phyloP scores from a whole-genome alignment of 92 coral and sea anemone species.

The Pocillopora grandis region DNA sequence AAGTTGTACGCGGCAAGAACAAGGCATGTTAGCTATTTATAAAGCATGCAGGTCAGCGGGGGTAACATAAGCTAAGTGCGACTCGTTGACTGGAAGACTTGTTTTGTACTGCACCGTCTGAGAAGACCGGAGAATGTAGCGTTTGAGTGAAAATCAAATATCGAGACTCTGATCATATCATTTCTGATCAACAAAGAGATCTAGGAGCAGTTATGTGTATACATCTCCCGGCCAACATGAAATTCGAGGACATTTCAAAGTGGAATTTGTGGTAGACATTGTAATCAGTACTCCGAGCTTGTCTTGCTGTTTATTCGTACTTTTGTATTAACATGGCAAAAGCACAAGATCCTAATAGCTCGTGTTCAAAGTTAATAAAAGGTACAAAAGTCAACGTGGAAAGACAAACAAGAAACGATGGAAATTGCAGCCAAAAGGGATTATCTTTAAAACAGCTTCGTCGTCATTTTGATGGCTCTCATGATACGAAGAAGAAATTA shows the following conservation, averaged over 20 bases:
- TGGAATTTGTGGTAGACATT: not conserved
- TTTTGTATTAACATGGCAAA: not conserved
- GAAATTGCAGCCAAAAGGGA: not conserved
- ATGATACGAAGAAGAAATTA: not conserved
- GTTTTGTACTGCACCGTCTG: no score
- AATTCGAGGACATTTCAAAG: not conserved
- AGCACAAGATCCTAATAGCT: not conserved
- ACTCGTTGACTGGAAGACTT: no score
- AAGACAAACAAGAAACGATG: conserved; percentile 1
- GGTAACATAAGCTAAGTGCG: no score
- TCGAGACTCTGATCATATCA: no score
- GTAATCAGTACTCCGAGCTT: not conserved
- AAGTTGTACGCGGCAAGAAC: no score
- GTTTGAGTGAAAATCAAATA: no score
- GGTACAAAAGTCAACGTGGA: not conserved
- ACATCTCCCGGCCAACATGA: no score
- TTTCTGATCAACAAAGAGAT: no score
- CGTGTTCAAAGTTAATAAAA: not conserved
- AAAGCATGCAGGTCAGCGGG: no score
- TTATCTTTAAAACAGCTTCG: not conserved
- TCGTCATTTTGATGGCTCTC: not conserved
- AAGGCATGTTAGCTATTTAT: no score
- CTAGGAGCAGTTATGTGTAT: no score
- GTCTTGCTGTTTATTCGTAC: not conserved
- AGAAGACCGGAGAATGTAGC: no score